These are phyloP conservation scores for Eulacestoma nigropectus DNA, from an alignment of 2,113 vertebrate species.

Conservation along the genomic window DNA sequence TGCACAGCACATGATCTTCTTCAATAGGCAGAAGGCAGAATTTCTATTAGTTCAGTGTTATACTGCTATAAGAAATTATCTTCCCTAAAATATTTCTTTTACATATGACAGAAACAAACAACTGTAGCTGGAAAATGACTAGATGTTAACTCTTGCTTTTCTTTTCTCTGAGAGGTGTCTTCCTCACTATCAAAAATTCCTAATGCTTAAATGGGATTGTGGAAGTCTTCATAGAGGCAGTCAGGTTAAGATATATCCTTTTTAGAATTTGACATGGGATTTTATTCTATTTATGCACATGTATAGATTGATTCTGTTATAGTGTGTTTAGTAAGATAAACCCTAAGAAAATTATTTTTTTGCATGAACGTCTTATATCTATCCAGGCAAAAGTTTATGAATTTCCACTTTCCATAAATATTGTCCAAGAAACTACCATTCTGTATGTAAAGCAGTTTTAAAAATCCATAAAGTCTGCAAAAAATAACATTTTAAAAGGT, in stretches of 20 bases:
- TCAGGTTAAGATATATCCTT: not conserved
- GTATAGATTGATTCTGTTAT: not conserved
- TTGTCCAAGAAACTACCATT: not conserved
- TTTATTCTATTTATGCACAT: not conserved
- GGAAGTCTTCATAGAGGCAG: not conserved
- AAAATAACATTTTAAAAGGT: not conserved
- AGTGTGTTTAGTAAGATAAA: not conserved
- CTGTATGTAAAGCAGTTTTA: not conserved
- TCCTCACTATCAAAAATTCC: not conserved
- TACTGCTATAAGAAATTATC: not conserved
- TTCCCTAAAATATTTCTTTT: not conserved
- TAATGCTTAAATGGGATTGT: not conserved
- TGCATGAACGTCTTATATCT: not conserved
- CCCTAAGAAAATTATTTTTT: not conserved
- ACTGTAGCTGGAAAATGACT: not conserved
- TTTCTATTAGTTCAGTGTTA: not conserved
- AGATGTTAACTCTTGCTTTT: not conserved
- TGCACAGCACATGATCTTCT: not conserved
- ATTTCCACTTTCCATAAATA: not conserved
- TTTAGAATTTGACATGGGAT: fast-evolving
- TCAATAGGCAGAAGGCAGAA: not conserved
- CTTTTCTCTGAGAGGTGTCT: not conserved
- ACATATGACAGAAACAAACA: not conserved
- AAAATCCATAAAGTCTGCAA: not conserved
- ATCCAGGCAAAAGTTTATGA: not conserved